A percentile compares a stretch with the other conserved stretches of the same genome.
Evolutionary conservation across 2,113 vertebrate species (phyloP).

Genomic region (Rhea pennata): DNA sequence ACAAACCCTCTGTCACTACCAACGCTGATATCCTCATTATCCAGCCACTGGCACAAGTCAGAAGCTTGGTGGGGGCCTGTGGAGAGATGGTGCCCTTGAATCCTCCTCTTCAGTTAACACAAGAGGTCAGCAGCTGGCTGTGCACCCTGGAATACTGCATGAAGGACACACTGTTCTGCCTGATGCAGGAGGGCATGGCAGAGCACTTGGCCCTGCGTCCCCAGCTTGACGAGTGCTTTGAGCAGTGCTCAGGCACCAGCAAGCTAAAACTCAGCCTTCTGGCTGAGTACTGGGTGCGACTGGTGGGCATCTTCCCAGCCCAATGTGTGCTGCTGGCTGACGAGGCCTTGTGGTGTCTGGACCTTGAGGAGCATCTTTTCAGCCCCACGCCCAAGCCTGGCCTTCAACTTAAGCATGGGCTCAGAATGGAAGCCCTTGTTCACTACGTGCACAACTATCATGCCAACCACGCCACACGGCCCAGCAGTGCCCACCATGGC

Average conservation of each 20-base stretch:
- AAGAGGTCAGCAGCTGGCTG: slow-evolving; percentile 78
- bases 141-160: slow-evolving; percentile 76
- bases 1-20: neutral
- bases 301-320: slow-evolving; percentile 76
- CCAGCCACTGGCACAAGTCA: slow-evolving; percentile 38
- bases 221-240: neutral
- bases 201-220: neutral
- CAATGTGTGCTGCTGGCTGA: slow-evolving; percentile 86
- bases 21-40: neutral
- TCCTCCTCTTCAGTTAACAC: slow-evolving; percentile 60
- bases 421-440: slow-evolving; percentile 45
- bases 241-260: neutral
- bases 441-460: no score
- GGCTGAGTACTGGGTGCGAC: slow-evolving; percentile 39
- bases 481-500: neutral
- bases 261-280: neutral
- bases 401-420: neutral
- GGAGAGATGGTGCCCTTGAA: slow-evolving; percentile 77
- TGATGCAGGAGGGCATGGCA: slow-evolving; percentile 69
- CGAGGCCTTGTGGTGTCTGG: slow-evolving; percentile 76
- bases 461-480: no score
- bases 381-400: neutral
- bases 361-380: slow-evolving; percentile 63
- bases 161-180: slow-evolving; percentile 61
- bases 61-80: slow-evolving; percentile 69